These are phyloP conservation scores for Ormyrus nitidulus DNA, from an alignment of 2,888 invertebrate species.

Conservation along the genomic window DNA sequence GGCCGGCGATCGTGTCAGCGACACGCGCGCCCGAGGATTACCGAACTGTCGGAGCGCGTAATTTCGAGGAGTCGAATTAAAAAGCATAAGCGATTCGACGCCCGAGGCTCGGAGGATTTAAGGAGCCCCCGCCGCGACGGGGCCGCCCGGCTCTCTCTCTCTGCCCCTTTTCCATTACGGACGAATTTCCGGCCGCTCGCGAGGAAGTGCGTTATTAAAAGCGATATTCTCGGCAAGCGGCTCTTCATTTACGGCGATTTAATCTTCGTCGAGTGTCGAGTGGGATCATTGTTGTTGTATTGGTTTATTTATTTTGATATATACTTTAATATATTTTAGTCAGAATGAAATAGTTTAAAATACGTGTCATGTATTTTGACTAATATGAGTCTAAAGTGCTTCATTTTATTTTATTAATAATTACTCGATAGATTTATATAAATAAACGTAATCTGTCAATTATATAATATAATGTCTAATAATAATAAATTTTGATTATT, in stretches of 20 bases:
- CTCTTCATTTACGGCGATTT: conserved; percentile 44
- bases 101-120: conserved; percentile 13
- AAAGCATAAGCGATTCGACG: conserved; percentile 43
- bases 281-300: background rate
- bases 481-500: no score
- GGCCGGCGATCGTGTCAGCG: conserved; percentile 51
- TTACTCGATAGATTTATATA: no score
- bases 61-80: conserved; percentile 59
- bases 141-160: background rate
- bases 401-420: no score
- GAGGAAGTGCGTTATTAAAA: background rate
- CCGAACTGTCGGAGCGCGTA: conserved; percentile 71
- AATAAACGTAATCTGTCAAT: no score
- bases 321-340: no score
- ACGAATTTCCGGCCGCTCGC: conserved; percentile 25
- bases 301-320: no score
- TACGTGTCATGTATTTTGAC: no score
- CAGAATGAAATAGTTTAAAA: no score
- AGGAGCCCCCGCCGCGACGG: background rate
- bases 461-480: no score
- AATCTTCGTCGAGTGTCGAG: background rate
- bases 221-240: conserved; percentile 26
- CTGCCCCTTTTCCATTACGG: conserved; percentile 12
- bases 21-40: conserved; percentile 69
- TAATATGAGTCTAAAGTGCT: no score